Base-by-base conservation (phyloP, 2,113 vertebrate genomes). In the Albula glossodonta region DNA sequence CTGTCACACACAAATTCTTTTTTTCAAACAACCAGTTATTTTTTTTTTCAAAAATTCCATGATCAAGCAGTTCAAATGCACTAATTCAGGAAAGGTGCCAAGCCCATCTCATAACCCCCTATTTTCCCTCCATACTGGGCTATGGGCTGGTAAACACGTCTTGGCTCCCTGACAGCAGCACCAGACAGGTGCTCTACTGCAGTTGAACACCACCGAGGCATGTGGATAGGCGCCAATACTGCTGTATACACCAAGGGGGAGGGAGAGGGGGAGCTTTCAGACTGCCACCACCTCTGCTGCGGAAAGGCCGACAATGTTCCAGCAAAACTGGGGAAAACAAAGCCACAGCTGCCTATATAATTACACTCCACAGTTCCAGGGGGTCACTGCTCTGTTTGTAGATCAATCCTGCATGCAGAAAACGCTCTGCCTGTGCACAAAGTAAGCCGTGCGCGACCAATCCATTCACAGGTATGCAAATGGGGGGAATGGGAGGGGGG, bases 141-240 rank as follows among this genome's bases (percentile, higher is more conserved):
- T 41, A 41, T 41, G 53, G 53, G 53, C 53, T 56, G 31, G 31
- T 56, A 56, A 56, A 56, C 53, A 12, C 7, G 53, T 56, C 12
- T 12, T 12, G 12, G 53, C 53, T 7, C 53, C 53, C 6, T 12
- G 53, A 56, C 53, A 7, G 53, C 53, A 9, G 53, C 53, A 9
- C 2, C 53, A 56, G 7, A 56, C 53, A 56, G 53, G 31, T 41
- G 31, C 53, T 12, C 53, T 12, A 56, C 1, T 12, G 53, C 53
- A 12, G 53, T 56, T 12, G 12, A 56, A 56, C 53, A 56, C 31
- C 31, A 56, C 53, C 53, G 83, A 88, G 49, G 31, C 83, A 74
- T 83, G 86, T 87, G 89, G 89, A 83, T 60, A 5, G 70, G 56
- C 88, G 89, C 86, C 87, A 89, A 87, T 51, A 50, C 85, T 82